Conservation (phyloP, 2,888 invertebrate species). For the Oligia strigilis region DNA sequence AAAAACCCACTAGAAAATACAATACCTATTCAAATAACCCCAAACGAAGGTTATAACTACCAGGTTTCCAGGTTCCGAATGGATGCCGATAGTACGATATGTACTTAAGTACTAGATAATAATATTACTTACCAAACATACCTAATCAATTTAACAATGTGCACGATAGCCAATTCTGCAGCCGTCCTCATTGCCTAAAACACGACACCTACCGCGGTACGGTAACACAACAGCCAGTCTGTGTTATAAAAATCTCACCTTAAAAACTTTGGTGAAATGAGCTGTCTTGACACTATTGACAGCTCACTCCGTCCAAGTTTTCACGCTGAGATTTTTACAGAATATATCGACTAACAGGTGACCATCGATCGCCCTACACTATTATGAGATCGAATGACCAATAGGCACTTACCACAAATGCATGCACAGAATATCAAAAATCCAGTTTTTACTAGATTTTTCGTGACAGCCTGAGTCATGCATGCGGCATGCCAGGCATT, state of each 20-base stretch:
- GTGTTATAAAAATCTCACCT: not conserved
- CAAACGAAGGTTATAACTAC: not conserved
- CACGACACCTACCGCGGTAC: not conserved
- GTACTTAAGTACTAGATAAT: not conserved
- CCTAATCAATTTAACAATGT: conserved; percentile 6
- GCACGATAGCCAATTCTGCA: not conserved
- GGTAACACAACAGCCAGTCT: not conserved
- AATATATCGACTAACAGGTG: not conserved
- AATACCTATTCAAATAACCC: not conserved
- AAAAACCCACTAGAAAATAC: too few species aligned
- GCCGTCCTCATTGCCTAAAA: conserved; percentile 9
- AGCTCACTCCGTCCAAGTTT: not conserved
- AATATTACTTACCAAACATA: not conserved
- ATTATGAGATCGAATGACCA: not conserved
- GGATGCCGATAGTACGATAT: not conserved
- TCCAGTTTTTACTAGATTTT: too few species aligned
- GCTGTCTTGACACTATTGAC: not conserved
- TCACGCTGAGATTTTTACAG: not conserved
- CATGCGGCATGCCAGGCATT: too few species aligned
- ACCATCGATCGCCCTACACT: not conserved
- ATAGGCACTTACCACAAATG: not conserved
- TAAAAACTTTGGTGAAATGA: not conserved
- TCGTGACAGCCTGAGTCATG: too few species aligned
- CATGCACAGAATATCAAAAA: conserved; percentile 4
- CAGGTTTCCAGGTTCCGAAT: not conserved